Evolutionary conservation across 2,797 vertebrate genomes (phyloP).

Genomic region (Emydoidea blandingii): DNA sequence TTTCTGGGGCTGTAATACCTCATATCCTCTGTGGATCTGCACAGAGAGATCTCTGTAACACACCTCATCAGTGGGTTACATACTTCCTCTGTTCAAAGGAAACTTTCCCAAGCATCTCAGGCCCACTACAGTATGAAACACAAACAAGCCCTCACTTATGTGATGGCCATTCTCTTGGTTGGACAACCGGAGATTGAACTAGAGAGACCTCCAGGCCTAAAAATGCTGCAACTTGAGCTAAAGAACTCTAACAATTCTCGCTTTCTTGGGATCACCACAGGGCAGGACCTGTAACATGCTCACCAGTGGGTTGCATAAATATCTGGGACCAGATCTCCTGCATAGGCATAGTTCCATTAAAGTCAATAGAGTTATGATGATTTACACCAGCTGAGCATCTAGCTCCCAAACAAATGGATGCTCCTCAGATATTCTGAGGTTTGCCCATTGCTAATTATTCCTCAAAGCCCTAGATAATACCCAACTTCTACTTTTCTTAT

Average conservation of each 20-base stretch:
- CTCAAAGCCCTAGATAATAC: neutral
- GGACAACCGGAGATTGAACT: neutral
- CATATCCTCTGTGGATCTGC: neutral
- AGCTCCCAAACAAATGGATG: neutral
- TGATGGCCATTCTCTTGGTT: neutral
- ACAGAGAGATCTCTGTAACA: neutral
- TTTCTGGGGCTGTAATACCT: neutral
- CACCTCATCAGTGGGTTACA: neutral
- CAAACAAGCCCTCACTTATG: neutral
- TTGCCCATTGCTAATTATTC: neutral
- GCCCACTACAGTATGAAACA: neutral
- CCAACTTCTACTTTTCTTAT: neutral
- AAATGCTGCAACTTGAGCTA: neutral
- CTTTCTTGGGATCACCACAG: neutral
- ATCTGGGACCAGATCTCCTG: neutral
- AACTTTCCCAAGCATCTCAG: neutral
- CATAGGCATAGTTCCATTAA: neutral
- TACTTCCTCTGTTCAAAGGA: neutral
- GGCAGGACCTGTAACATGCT: neutral
- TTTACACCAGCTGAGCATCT: neutral
- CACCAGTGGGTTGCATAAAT: neutral
- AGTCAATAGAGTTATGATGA: neutral
- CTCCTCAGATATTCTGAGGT: neutral
- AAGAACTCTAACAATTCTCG: neutral
- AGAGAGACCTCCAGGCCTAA: neutral